Conservation (phyloP, 2,888 invertebrate species). For the Diloba caeruleocephala region DNA sequence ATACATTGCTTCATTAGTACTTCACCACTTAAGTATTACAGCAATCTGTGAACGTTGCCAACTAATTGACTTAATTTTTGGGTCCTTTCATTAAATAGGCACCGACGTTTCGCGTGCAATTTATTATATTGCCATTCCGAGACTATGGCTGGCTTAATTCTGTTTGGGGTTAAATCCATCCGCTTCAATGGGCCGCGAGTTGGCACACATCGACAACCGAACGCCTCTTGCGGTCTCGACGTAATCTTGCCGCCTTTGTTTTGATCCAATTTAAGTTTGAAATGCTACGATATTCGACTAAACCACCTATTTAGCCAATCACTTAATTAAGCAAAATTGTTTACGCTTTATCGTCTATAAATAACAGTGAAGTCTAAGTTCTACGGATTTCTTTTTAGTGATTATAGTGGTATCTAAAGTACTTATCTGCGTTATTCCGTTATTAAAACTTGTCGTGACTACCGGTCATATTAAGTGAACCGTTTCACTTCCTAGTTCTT, state of each 20-base stretch:
- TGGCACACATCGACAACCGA: conserved; percentile 40
- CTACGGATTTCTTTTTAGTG: conserved; percentile 40
- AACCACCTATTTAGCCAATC: conserved; percentile 12
- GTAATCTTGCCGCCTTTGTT: conserved; percentile 48
- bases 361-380: conserved; percentile 16
- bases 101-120: conserved; percentile 35
- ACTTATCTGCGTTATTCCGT: conserved; percentile 43
- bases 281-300: conserved; percentile 19
- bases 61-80: not conserved
- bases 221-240: conserved; percentile 35
- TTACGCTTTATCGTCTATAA: conserved; percentile 15
- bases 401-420: conserved; percentile 42
- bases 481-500: conserved; percentile 56
- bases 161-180: conserved; percentile 44
- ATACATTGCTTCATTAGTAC: too few relatives aligned
- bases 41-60: too few relatives aligned
- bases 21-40: too few relatives aligned
- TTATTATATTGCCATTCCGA: conserved; percentile 23
- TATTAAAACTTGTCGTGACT: conserved; percentile 64
- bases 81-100: conserved; percentile 43
- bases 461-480: conserved; percentile 54
- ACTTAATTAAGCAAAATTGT: conserved; percentile 3
- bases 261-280: conserved; percentile 30
- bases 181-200: conserved; percentile 43
- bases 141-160: conserved; percentile 45